Evolutionary conservation across 2,888 invertebrate species (phyloP).

Genomic region (Andricus quercusramuli): DNA sequence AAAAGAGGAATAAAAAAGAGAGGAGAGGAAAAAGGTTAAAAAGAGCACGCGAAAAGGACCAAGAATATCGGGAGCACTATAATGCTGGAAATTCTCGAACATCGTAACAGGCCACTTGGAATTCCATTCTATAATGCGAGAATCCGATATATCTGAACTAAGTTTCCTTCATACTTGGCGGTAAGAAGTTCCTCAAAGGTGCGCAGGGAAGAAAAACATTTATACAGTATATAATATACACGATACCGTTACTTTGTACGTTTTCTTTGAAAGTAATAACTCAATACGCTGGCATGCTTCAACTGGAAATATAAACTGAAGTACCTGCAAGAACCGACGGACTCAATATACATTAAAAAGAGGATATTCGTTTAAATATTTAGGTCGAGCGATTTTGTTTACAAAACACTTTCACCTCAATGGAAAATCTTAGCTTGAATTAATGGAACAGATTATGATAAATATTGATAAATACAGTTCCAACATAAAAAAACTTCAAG

Average conservation of each 20-base stretch:
- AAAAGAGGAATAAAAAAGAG: conserved; percentile 34
- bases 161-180: conserved; percentile 31
- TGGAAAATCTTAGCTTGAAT: neutral
- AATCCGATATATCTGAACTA: conserved; percentile 31
- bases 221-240: conserved; percentile 21
- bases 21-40: conserved; percentile 6
- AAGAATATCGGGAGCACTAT: conserved; percentile 40
- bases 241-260: conserved; percentile 25
- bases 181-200: neutral
- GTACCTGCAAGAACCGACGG: conserved; percentile 1
- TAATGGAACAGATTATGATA: neutral
- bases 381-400: neutral
- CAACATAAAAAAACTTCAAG: neutral
- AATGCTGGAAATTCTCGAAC: conserved; percentile 35
- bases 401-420: no score
- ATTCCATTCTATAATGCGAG: conserved; percentile 38
- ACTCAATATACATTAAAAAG: conserved; percentile 7
- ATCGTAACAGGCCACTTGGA: conserved; percentile 35
- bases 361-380: neutral
- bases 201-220: neutral
- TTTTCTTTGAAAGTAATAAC: neutral
- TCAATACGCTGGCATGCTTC: conserved; percentile 12
- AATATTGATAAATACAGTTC: neutral
- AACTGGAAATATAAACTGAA: conserved; percentile 7
- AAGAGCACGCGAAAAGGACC: conserved; percentile 41